Evolutionary conservation across 2,797 vertebrate genomes (phyloP).

Genomic region (Cetoscarus ocellatus): DNA sequence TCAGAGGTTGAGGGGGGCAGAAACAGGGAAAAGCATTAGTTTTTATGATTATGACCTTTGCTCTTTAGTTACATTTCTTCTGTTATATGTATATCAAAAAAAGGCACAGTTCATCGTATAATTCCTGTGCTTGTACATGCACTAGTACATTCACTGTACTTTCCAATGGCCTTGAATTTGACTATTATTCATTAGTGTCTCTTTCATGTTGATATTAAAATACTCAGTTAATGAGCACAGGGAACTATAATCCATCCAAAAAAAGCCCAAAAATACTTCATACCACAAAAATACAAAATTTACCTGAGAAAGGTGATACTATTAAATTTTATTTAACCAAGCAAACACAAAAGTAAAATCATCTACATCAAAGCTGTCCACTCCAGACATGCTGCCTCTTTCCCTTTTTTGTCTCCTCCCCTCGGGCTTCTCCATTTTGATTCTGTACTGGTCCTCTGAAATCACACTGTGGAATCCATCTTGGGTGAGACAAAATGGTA

Average conservation of each 20-base stretch:
- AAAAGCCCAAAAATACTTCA: not conserved
- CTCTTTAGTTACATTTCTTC: slow-evolving; percentile 19
- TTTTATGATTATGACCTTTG: slow-evolving; percentile 24
- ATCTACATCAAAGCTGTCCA: slow-evolving; percentile 61
- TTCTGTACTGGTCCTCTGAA: slow-evolving; percentile 79
- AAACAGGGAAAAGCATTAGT: slow-evolving; percentile 32
- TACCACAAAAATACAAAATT: not conserved
- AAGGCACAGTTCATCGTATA: too few relatives aligned
- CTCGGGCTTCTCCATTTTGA: slow-evolving; percentile 83
- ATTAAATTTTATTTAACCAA: slow-evolving; percentile 9
- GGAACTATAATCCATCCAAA: not conserved
- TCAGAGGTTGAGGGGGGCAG: slow-evolving; percentile 61
- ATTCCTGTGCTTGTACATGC: too few relatives aligned
- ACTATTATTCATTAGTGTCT: not conserved
- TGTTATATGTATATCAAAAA: too few relatives aligned
- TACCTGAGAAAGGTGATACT: slow-evolving; percentile 15
- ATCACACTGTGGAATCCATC: slow-evolving; percentile 84
- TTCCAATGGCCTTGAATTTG: not conserved
- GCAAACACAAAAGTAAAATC: slow-evolving; percentile 43
- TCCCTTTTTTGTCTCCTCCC: slow-evolving; percentile 67
- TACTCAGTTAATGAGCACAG: not conserved
- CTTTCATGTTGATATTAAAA: not conserved
- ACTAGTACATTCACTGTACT: not conserved
- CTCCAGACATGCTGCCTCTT: slow-evolving; percentile 48
- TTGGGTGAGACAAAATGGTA: slow-evolving; percentile 83